These are phyloP conservation scores for Itoplectis maculator DNA, from an alignment of 2,888 invertebrate genomes.

Conservation along the genomic window DNA sequence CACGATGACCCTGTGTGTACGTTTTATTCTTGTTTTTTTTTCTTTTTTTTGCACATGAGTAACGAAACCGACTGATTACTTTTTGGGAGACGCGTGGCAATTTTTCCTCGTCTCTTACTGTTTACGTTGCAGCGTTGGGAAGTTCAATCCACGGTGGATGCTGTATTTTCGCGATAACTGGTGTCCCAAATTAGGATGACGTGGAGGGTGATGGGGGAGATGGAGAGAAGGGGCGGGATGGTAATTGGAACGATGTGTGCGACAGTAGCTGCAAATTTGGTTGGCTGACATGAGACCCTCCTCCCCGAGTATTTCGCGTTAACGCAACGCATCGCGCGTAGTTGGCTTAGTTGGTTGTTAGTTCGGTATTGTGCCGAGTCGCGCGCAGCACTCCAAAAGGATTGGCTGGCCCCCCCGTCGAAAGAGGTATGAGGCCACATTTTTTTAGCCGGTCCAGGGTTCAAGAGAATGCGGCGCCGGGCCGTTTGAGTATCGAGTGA, in stretches of 20 bases:
- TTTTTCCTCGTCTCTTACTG: no score
- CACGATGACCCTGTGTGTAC: background rate
- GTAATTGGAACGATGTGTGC: constrained; percentile 25
- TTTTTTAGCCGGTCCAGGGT: constrained; percentile 1
- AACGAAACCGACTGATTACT: background rate
- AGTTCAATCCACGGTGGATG: background rate
- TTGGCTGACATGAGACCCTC: background rate
- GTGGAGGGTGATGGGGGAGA: background rate
- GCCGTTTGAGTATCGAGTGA: constrained; percentile 9
- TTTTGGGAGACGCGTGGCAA: background rate
- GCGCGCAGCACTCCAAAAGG: constrained; percentile 27
- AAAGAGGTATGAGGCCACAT: constrained; percentile 21
- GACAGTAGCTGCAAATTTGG: constrained; percentile 19
- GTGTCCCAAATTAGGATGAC: constrained; percentile 12
- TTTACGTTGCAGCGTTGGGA: background rate
- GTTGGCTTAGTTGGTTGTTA: constrained; percentile 35
- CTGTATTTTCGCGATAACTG: constrained; percentile 4
- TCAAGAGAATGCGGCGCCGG: background rate
- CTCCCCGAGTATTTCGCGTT: background rate
- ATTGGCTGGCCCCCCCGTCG: constrained; percentile 1
- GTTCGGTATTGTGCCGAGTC: constrained; percentile 18
- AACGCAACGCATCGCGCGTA: constrained; percentile 11
- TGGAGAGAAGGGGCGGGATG: no score
- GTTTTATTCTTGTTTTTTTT: background rate
- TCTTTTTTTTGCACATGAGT: background rate